Evolutionary conservation across 2,113 vertebrate species (phyloP), one percentile per base, ranked within the genome.

Genomic region (Noctilio leporinus): DNA sequence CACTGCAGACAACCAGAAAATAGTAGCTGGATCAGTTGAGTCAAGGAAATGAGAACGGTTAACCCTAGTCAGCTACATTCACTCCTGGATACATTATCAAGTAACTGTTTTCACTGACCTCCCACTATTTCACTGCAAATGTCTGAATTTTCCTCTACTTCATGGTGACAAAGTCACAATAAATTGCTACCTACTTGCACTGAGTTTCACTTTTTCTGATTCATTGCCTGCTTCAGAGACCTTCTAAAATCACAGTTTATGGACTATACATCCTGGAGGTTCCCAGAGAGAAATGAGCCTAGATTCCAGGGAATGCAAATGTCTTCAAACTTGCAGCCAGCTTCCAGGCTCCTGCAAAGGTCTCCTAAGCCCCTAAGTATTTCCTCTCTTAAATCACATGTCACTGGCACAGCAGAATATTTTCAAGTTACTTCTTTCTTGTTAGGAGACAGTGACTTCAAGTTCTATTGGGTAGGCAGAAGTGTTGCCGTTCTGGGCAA

Each of bases 311-410:
- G 89, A 93, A 87, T 91, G 89, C 93, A 93, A 82, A 85, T 86
- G 75, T 87, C 95, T 96, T 90, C 91, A 78, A 83, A 86, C 45
- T 78, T 45, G 75, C 43, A 92, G 92, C 75, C 88, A 75, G 91
- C 72, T 92, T 95, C 85, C 72, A 93, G 85, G 80, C 77, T 97
- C 96, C 95, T 92, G 95, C 81, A 94, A 96, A 91, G 85, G 88
- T 88, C 90, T 93, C 92, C 77, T 93, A 95, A 97, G 97, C 95
- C 92, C 75, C 84, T 82, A 73, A 96, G 84, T 95, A 95, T 97
- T 97, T 97, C 97, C 95, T 96, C 87, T 96, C 95, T 96, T 97
- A 97, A 97, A 97, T 97, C 95, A 95, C 90, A 77, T 67, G 9
- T 87, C 76, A 10, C 76, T 69, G 93, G 95, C 84, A 67, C 82